Conservation (phyloP, 2,888 invertebrate species). For the Metalampra italica region DNA sequence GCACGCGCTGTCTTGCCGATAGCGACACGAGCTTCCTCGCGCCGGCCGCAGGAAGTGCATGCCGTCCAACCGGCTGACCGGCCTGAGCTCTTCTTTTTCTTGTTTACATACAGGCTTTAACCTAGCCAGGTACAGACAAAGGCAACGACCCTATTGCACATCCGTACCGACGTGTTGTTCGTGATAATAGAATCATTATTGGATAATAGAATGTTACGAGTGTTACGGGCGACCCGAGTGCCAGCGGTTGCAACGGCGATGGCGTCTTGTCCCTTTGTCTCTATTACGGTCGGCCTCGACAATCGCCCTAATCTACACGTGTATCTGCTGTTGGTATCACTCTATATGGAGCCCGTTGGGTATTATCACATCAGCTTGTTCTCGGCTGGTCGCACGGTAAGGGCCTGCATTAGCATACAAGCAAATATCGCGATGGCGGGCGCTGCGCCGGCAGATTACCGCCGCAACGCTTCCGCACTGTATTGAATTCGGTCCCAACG, state of each 20-base stretch:
- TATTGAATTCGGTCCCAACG: conserved; percentile 62
- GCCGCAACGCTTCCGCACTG: conserved; percentile 64
- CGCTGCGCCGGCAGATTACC: conserved; percentile 59
- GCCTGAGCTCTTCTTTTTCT: conserved; percentile 45
- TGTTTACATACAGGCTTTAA: conserved; percentile 35
- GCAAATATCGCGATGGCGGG: conserved; percentile 68
- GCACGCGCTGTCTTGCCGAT: conserved; percentile 40
- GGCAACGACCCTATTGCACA: neutral
- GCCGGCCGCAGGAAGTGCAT: conserved; percentile 44
- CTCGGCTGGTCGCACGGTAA: conserved; percentile 61
- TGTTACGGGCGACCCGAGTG: conserved; percentile 15
- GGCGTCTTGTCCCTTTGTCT: conserved; percentile 65
- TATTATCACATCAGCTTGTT: conserved; percentile 73
- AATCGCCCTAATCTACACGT: conserved; percentile 66
- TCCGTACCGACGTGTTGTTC: conserved; percentile 1
- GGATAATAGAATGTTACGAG: conserved; percentile 20
- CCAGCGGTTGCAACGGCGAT: conserved; percentile 20
- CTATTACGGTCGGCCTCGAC: conserved; percentile 56
- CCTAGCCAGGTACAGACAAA: neutral
- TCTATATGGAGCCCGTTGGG: conserved; percentile 65
- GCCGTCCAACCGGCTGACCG: conserved; percentile 45
- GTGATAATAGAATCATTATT: conserved; percentile 24
- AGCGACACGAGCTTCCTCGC: conserved; percentile 38
- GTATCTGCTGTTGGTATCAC: conserved; percentile 69
- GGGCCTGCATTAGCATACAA: conserved; percentile 73